phyloP scores from a whole-genome alignment of 2,113 vertebrate species.

The Monopterus albus region DNA sequence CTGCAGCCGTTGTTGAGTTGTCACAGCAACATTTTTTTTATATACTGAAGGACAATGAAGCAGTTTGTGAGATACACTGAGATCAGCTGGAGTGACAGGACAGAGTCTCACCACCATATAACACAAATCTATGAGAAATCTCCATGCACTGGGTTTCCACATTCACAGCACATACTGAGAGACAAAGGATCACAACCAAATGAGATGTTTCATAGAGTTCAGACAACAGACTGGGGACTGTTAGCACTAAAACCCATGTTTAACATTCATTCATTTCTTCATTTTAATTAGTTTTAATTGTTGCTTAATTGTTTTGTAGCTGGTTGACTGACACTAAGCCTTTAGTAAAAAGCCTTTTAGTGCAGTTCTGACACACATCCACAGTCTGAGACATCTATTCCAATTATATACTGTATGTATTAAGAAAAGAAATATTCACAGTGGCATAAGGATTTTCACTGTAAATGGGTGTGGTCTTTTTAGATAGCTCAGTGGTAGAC shows the following conservation, averaged over 20 bases:
- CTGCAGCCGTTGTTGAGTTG: conserved; percentile 31
- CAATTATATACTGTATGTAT: no score
- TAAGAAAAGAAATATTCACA: no score
- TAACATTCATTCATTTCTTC: neutral
- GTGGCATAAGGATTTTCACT: no score
- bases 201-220: neutral
- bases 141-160: neutral
- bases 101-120: neutral
- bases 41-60: neutral
- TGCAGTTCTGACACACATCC: neutral
- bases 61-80: neutral
- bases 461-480: no score
- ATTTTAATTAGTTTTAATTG: neutral
- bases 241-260: neutral
- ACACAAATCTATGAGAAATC: conserved; percentile 9
- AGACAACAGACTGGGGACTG: neutral
- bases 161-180: neutral
- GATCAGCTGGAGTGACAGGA: conserved; percentile 15
- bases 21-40: conserved; percentile 17
- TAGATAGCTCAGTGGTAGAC: no score
- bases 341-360: neutral
- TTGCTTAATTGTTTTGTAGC: neutral
- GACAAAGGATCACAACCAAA: neutral
- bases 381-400: no score
- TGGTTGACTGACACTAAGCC: neutral